Percentiles rank a stretch among this genome's conserved stretches.
Evolutionary conservation across 2,888 invertebrate species (phyloP).

Genomic region (Colletes collaris): DNA sequence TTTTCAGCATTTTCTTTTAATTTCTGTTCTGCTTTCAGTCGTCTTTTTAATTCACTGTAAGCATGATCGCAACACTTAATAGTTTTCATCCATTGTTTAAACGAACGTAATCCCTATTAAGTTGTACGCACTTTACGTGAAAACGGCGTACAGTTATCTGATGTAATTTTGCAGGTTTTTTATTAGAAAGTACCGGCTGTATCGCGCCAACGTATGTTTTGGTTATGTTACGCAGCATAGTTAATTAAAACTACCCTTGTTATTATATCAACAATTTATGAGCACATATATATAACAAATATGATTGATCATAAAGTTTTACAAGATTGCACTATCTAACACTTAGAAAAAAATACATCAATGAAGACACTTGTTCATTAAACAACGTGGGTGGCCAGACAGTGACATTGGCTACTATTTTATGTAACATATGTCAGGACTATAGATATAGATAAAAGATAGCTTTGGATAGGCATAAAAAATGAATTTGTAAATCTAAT

Average conservation of each 20-base stretch:
- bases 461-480: neutral
- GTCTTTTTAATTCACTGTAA: constrained; percentile 95
- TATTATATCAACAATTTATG: constrained; percentile 17
- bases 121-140: constrained; percentile 75
- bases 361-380: constrained; percentile 11
- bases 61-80: neutral
- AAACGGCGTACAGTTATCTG: constrained; percentile 69
- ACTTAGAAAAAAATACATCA: neutral
- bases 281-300: constrained; percentile 19
- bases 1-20: constrained; percentile 95
- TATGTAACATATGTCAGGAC: constrained; percentile 38
- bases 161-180: constrained; percentile 66
- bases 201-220: constrained; percentile 53
- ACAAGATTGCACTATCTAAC: constrained; percentile 24
- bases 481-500: constrained; percentile 1
- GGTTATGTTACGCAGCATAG: constrained; percentile 71
- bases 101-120: neutral
- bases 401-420: constrained; percentile 2
- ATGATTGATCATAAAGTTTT: constrained; percentile 1
- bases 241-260: constrained; percentile 16
- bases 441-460: constrained; percentile 2
- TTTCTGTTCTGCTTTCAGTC: constrained; percentile 96
- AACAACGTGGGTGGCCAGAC: constrained; percentile 32
- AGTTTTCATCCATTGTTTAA: neutral
- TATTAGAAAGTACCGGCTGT: constrained; percentile 54